Percentiles rank a stretch among this genome's conserved stretches.
phyloP scores from a whole-genome alignment of 2,888 invertebrate species.

The Xanthorhoe designata region DNA sequence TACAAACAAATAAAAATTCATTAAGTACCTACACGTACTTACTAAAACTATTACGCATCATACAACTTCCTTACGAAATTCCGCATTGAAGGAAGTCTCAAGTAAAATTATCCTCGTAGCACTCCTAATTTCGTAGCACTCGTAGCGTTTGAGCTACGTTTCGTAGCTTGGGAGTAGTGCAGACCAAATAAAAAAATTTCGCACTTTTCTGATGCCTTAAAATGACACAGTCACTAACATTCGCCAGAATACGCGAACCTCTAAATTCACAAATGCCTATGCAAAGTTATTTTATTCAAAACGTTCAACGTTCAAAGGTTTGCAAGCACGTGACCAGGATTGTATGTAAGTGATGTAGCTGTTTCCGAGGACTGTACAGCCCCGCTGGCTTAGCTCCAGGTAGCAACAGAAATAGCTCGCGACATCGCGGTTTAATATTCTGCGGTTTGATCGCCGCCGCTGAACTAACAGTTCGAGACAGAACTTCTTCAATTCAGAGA shows the following conservation, averaged over 20 bases:
- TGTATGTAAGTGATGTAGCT: slow-evolving; percentile 11
- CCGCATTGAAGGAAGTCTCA: no score
- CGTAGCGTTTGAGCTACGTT: slow-evolving; percentile 4
- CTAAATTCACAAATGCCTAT: no score
- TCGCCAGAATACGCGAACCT: no score
- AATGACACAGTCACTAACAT: no score
- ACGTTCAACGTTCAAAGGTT: no score
- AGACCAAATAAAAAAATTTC: background rate
- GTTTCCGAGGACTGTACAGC: slow-evolving; percentile 22
- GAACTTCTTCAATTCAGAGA: no score
- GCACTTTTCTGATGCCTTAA: no score
- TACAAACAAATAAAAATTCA: no score
- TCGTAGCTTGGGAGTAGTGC: background rate
- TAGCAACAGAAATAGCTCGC: slow-evolving; percentile 62
- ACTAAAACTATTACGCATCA: no score
- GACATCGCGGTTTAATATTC: slow-evolving; percentile 62
- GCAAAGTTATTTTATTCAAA: no score
- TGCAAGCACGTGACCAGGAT: background rate
- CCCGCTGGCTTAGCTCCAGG: slow-evolving; percentile 63
- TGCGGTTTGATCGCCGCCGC: slow-evolving; percentile 30
- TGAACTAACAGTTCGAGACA: background rate
- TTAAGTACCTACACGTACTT: no score
- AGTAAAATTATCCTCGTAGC: background rate
- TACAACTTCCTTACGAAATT: no score
- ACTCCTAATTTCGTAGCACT: background rate